Evolutionary conservation across 2,797 vertebrate species (phyloP), one percentile per base, ranked within the genome.

Genomic region (Lophotriccus pileatus): DNA sequence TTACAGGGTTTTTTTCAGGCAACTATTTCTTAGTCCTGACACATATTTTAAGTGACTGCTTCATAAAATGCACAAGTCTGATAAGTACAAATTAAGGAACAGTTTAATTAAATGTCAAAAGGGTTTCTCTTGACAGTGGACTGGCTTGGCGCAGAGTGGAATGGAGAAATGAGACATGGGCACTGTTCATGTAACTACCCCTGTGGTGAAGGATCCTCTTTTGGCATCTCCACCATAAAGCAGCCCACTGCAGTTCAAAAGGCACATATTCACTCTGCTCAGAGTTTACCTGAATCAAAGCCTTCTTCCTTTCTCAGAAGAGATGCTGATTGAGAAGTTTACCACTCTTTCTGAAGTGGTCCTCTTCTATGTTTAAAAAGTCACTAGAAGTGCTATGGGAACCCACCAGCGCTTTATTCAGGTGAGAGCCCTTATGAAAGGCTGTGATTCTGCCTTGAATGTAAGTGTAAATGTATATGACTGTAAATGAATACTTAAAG

Each of bases 121-220:
- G 19, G 1, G 3, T 36, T 93, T 70, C 7, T 88, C 41, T 32
- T 58, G 6, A 60, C 21, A 36, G 58, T 17, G 46, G 19, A 59
- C 7, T 76, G 3, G 1, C 49, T 79, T 28, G 22, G 12, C 32
- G 89, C 27, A 53, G 19, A 41, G 13, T 36, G 14, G 17, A 15
- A n/a, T n/a, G 28, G 24, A 80, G 43, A 81, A 87, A 46, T 17
- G 58, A 64, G 14, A 59, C 14, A 21, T 0, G 1, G 16, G 10
- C 39, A 22, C 18, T 55, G 3, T 27, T 73, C 44, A 36, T 12
- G 69, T 52, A 91, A 28, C 27, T 32, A 9, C 25, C 3, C 23
- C 12, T 0, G 0, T 0, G 1, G 22, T 23, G 30, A 43, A 30
- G 36, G 15, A 36, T 50, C 30, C 7, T 53, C 4, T 53, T 87